Evolutionary conservation across 1,140 invertebrate species (phyloP).

Genomic region (Eriocheir sinensis): DNA sequence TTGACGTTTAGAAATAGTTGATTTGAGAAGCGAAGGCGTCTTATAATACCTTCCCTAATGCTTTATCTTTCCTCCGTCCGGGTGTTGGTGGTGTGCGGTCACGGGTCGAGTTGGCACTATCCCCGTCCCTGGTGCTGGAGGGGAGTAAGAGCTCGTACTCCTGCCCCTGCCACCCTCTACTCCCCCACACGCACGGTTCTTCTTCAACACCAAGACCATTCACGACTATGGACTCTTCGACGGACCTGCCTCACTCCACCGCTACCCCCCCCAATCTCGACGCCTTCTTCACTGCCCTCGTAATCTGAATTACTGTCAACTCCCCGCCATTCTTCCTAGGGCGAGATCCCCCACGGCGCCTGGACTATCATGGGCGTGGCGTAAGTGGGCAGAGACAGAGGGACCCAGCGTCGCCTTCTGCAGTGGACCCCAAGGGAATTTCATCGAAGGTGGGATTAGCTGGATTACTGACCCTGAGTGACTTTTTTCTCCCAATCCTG

Average conservation of each 20-base stretch:
- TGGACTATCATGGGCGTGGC: background rate
- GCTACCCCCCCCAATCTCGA: background rate
- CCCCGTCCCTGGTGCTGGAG: background rate
- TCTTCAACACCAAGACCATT: background rate
- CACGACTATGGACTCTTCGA: too few species aligned
- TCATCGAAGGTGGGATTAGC: too few species aligned
- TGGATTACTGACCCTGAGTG: too few species aligned
- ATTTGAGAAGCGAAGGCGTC: too few species aligned
- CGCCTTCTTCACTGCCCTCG: background rate
- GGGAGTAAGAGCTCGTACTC: background rate
- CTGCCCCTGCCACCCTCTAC: background rate
- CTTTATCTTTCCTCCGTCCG: background rate
- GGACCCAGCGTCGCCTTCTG: background rate
- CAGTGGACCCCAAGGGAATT: background rate
- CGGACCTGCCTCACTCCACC: background rate
- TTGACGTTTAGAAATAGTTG: too few species aligned
- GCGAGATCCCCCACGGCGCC: background rate
- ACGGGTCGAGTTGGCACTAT: background rate
- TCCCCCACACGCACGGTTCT: background rate
- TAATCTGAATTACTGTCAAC: background rate
- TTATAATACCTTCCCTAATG: too few species aligned
- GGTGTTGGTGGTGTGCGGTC: background rate
- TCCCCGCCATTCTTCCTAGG: background rate
- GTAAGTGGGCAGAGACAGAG: background rate
- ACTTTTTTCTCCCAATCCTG: too few species aligned